Percentiles rank a stretch among this genome's conserved stretches.
Evolutionary conservation across 2,888 invertebrate species (phyloP).

Genomic region (Capitulum mitella): DNA sequence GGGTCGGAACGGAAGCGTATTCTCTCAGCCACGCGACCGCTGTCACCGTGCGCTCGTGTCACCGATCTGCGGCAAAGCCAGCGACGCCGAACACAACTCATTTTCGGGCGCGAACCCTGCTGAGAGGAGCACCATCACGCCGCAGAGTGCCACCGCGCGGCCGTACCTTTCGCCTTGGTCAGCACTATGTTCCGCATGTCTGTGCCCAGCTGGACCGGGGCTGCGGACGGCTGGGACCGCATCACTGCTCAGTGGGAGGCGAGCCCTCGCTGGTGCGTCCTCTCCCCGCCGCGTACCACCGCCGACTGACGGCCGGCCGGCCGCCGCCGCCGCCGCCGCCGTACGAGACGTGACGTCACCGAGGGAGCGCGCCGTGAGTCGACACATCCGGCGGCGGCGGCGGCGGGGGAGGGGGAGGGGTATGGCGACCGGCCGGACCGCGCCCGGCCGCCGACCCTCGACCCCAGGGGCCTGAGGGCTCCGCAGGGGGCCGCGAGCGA

Average conservation of each 20-base stretch:
- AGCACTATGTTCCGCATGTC: not conserved
- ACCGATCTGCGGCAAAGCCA: no score
- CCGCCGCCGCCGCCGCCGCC: not conserved
- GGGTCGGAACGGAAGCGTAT: no score
- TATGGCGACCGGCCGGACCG: not conserved
- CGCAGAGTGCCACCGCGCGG: not conserved
- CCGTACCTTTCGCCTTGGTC: conserved; percentile 1
- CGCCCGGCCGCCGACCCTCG: not conserved
- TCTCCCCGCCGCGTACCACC: not conserved
- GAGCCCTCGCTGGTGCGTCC: not conserved
- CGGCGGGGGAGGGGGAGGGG: not conserved
- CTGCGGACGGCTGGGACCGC: not conserved
- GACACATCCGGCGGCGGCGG: not conserved
- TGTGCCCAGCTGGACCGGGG: not conserved
- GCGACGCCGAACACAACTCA: no score
- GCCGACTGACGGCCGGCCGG: not conserved
- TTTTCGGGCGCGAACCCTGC: not conserved
- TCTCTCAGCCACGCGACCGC: no score
- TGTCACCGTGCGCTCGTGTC: not conserved
- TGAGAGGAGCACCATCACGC: not conserved
- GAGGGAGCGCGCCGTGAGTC: not conserved
- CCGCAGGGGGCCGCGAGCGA: no score
- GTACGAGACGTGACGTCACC: not conserved
- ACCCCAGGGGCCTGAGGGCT: no score
- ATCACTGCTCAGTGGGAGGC: not conserved